Conservation (phyloP, 1,140 invertebrate species). For the Gryon sp. region DNA sequence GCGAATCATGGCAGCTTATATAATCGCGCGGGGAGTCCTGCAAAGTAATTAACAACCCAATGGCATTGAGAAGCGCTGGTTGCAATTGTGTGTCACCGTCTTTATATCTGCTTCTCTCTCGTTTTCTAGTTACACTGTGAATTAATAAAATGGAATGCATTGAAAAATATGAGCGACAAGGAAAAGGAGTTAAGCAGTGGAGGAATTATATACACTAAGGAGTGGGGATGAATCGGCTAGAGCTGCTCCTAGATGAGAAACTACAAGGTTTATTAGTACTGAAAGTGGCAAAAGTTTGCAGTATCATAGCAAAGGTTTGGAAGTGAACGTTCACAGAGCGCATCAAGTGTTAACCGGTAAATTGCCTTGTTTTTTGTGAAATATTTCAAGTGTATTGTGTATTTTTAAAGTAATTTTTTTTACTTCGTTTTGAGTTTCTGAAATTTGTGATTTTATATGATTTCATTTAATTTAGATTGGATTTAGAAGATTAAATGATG, state of each 20-base stretch:
- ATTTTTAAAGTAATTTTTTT: too few relatives aligned
- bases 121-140: too few relatives aligned
- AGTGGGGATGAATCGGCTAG: background rate
- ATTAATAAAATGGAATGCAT: background rate
- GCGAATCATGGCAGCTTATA: background rate
- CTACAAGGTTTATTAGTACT: slow-evolving; percentile 18
- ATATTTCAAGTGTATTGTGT: background rate
- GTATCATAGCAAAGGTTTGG: slow-evolving; percentile 20
- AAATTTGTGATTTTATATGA: too few relatives aligned
- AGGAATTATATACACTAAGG: background rate
- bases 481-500: too few relatives aligned
- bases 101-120: background rate
- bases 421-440: too few relatives aligned
- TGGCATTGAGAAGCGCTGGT: background rate
- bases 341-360: slow-evolving; percentile 1
- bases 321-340: slow-evolving; percentile 10
- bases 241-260: background rate
- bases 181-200: too few relatives aligned
- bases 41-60: background rate
- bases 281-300: slow-evolving; percentile 14
- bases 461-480: too few relatives aligned
- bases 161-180: background rate
- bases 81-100: background rate
- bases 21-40: background rate
- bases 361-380: background rate